Conservation (phyloP, 30 jellyfish, hydroid and myxozoan genomes). For the Mastigias papua region DNA sequence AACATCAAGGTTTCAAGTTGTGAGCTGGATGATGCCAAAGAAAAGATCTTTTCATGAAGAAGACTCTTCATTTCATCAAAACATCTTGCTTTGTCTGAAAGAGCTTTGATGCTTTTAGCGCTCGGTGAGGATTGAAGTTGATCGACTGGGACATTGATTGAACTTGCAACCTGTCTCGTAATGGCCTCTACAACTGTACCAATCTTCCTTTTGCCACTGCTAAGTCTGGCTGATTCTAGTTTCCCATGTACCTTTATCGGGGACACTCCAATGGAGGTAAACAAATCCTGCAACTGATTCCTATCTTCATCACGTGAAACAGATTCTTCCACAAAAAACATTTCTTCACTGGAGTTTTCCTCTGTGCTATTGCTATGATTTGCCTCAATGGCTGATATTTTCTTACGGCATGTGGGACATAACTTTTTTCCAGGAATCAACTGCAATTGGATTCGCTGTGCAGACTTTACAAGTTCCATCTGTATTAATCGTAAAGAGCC, state of each 20-base stretch:
- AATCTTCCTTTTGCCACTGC: conserved; percentile 11
- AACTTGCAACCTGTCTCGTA: conserved; percentile 3
- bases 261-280: conserved; percentile 10
- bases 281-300: conserved; percentile 19
- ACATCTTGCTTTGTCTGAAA: conserved; percentile 19
- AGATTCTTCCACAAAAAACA: conserved; percentile 18
- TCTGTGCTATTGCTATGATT: conserved; percentile 2
- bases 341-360: conserved; percentile 4
- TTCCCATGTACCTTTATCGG: conserved; percentile 10
- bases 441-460: conserved; percentile 2
- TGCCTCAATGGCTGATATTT: conserved; percentile 5
- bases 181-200: conserved; percentile 4
- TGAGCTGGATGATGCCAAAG: neutral
- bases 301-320: conserved; percentile 26
- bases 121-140: conserved; percentile 15
- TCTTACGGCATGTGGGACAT: conserved; percentile 14
- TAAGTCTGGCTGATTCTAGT: conserved; percentile 9
- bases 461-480: conserved; percentile 2
- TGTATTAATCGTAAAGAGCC: conserved; percentile 7
- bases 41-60: conserved; percentile 12
- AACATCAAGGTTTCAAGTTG: conserved; percentile 26
- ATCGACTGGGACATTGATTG: conserved; percentile 4
- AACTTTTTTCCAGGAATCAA: conserved; percentile 22
- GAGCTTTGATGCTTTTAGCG: neutral
- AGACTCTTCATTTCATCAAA: conserved; percentile 7